These are phyloP conservation scores for Panopea generosa DNA, from an alignment of 2,888 invertebrate genomes.

Conservation along the genomic window DNA sequence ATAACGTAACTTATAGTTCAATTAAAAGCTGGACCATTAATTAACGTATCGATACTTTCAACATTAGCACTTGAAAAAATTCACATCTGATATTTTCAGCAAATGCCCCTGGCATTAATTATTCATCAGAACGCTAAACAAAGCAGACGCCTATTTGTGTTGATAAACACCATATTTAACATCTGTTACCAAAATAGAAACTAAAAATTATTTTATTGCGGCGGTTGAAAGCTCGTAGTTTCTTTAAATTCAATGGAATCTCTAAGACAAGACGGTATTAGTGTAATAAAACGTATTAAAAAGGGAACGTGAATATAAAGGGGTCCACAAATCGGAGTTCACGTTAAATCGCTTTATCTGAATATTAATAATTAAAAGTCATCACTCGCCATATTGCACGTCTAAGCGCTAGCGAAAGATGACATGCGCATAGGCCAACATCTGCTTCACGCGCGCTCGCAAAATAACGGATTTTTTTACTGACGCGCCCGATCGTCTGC, in stretches of 20 bases:
- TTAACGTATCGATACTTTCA: too few relatives aligned
- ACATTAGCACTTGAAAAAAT: too few relatives aligned
- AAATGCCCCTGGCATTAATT: conserved; percentile 2
- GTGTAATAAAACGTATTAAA: too few relatives aligned
- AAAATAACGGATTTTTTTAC: conserved; percentile 25
- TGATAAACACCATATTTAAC: neutral
- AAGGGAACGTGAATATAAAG: too few relatives aligned
- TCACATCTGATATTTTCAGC: too few relatives aligned
- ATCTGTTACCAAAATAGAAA: conserved; percentile 1
- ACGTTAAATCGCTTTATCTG: neutral
- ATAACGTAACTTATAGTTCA: too few relatives aligned
- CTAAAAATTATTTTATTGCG: too few relatives aligned
- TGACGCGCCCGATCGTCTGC: conserved; percentile 1
- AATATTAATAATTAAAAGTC: conserved; percentile 4
- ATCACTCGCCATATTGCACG: conserved; percentile 32
- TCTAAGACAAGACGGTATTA: too few relatives aligned
- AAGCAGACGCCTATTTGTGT: neutral
- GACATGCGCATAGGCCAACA: conserved; percentile 8
- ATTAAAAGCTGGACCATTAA: too few relatives aligned
- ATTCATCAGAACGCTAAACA: neutral
- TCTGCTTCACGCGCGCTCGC: conserved; percentile 14
- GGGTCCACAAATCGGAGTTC: too few relatives aligned
- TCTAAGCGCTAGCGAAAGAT: neutral
- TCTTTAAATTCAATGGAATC: too few relatives aligned
- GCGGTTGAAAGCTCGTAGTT: too few relatives aligned